Base-by-base conservation (phyloP, 2,797 vertebrate genomes). In the Emydoidea blandingii region DNA sequence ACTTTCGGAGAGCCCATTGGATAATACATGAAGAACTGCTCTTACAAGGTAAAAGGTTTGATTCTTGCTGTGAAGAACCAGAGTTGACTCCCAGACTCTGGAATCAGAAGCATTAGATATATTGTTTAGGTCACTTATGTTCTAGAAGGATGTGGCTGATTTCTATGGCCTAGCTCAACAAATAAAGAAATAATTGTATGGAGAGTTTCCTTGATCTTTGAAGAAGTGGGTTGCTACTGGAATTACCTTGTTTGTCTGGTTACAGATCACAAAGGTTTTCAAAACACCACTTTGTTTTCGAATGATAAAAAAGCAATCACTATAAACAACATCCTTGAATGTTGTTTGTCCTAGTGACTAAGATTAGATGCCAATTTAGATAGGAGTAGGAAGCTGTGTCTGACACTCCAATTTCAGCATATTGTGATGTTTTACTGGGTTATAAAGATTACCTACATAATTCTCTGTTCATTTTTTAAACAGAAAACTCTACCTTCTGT, bases 311-410 rank as follows among this genome's bases (percentile, higher is more conserved):
- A 95, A 86, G 74, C 79, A 95, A 92, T 92, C 84, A 44, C 68
- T 95, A 81, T 81, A 96, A 97, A 96, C 92, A 96, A 91, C 89
- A 91, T 65, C 53, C 76, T 87, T 74, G 86, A 94, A 80, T 59
- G 59, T 78, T 92, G 49, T 83, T 96, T 97, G 87, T 96, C 91
- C 93, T 88, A 44, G 87, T 87, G 81, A 80, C 92, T 94, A 97
- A 95, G 94, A 96, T 96, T 90, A 96, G 95, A 97, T 95, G 84
- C 79, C 95, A 97, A 95, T 97, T 97, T 95, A 95, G 96, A 97
- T 96, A 93, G 86, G 23, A 84, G 90, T 79, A 92, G 93, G 89
- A 92, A 53, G 82, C 14, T 16, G 44, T 49, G 25, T 91, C 84
- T 82, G 94, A 92, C 91, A 94, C 88, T 94, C 93, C 94, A 65